phyloP scores from a whole-genome alignment of 2,888 invertebrate genomes.

The Augiades crinisus region DNA sequence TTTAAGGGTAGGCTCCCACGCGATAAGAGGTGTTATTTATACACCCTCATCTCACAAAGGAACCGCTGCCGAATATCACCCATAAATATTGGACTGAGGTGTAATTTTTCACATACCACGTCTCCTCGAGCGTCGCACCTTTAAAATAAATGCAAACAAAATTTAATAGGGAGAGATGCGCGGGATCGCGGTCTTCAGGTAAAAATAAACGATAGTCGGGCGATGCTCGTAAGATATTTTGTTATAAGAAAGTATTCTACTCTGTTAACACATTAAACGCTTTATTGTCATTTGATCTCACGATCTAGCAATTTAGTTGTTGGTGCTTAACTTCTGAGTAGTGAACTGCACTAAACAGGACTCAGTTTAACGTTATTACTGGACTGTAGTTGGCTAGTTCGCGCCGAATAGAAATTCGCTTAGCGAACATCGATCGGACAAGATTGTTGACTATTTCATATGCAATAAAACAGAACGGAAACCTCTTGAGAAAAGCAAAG shows the following conservation, averaged over 20 bases:
- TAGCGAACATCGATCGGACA: not conserved
- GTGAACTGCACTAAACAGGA: not conserved
- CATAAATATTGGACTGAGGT: conserved; percentile 82
- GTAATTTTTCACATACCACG: conserved; percentile 82
- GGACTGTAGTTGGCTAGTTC: not conserved
- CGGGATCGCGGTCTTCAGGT: conserved; percentile 75
- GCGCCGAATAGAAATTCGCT: not conserved
- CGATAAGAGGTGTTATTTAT: conserved; percentile 81
- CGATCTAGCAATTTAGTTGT: conserved; percentile 2
- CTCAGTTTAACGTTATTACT: conserved; percentile 16
- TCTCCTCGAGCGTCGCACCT: conserved; percentile 79
- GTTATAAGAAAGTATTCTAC: conserved; percentile 49
- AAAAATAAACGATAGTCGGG: conserved; percentile 76
- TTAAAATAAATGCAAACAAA: conserved; percentile 82
- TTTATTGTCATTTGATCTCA: conserved; percentile 22
- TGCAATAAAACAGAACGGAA: conserved; percentile 18
- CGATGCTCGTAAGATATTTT: conserved; percentile 70
- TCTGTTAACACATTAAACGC: conserved; percentile 29
- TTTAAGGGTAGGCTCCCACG: conserved; percentile 79
- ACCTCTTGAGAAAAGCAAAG: conserved; percentile 32
- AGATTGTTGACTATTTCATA: conserved; percentile 1
- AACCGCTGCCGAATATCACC: conserved; percentile 82
- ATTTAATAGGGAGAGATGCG: conserved; percentile 82
- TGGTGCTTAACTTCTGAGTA: not conserved
- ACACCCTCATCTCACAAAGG: conserved; percentile 79